Percentiles rank a stretch among this genome's conserved stretches.
Evolutionary conservation across 2,888 invertebrate species (phyloP).

Genomic region (Leptinotarsa peninsularis): DNA sequence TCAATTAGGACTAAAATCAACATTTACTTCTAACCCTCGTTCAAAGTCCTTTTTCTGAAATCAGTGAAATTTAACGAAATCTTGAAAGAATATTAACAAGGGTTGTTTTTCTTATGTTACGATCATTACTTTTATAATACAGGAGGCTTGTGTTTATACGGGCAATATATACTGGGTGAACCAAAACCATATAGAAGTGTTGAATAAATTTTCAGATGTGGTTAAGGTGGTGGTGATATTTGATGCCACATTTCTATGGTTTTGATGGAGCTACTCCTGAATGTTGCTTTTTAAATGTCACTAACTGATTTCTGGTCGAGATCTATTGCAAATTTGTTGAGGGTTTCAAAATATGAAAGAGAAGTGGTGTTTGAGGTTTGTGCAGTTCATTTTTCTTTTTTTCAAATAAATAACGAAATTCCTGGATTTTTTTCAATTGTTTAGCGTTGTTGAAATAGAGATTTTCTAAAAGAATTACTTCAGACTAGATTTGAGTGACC

Average conservation of each 20-base stretch:
- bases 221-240: not conserved
- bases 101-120: not conserved
- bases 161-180: conserved; percentile 32
- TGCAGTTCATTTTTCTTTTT: no score
- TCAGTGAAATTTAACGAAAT: not conserved
- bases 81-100: not conserved
- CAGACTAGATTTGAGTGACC: no score
- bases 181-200: conserved; percentile 14
- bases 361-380: no score
- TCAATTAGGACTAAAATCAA: not conserved
- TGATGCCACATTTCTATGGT: not conserved
- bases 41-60: conserved; percentile 2
- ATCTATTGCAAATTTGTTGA: no score
- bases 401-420: no score
- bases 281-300: no score
- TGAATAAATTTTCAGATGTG: not conserved
- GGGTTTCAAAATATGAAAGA: no score
- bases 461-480: no score
- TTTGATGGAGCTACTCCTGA: not conserved
- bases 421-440: no score
- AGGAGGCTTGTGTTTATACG: conserved; percentile 27
- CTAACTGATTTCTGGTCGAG: no score
- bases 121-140: conserved; percentile 34
- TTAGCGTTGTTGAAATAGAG: no score
- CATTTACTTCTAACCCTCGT: conserved; percentile 6